Base-by-base conservation (phyloP, 2,113 vertebrate species). In the Callaeas wilsoni region DNA sequence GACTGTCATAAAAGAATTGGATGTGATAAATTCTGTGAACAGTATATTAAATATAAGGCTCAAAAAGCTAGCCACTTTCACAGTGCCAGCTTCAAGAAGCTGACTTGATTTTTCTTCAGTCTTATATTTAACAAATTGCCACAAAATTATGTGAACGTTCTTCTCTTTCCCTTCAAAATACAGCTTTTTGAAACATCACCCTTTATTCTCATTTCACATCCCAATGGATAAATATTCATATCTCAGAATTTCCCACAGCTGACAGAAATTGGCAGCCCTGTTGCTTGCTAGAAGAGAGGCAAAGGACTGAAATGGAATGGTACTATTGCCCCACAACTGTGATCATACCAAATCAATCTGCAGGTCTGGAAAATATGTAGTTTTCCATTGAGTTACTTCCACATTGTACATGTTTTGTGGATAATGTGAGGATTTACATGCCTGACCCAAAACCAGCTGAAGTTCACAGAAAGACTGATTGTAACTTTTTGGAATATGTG, bases 1-100 rank as follows among this genome's bases (percentile, higher is more conserved):
- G 50, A 85, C 94, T 96, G 84, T 95, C 92, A 93, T 92, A 94
- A 96, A 96, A 90, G 80, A 96, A 97, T 84, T 96, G 93, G 91
- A 95, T 86, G 76, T 96, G 81, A 94, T 96, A 87, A 64, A 95
- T 89, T 90, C 89, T 91, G 73, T 87, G 86, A 96, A 37, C 44
- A 79, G 74, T 93, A 41, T 90, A 90, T 91, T 97, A 80, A 96
- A 63, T 82, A 80, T 47, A 84, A 96, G 62, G 29, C 67, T 93
- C 71, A 76, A 83, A 78, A 96, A 90, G 60, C 76, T 77, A 65
- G 37, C 70, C 44, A 74, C 60, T 87, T 93, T 83, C 55, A 91
- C 50, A 87, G 79, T 89, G 87, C 30, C 46, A 93, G 52, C 59
- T 94, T 69, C 84, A 81, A 93, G 52, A 92, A 90, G 65, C 32